Evolutionary conservation across 2,113 vertebrate genomes (phyloP), one percentile per base, ranked within the genome.

Genomic region (Collichthys lucidus): DNA sequence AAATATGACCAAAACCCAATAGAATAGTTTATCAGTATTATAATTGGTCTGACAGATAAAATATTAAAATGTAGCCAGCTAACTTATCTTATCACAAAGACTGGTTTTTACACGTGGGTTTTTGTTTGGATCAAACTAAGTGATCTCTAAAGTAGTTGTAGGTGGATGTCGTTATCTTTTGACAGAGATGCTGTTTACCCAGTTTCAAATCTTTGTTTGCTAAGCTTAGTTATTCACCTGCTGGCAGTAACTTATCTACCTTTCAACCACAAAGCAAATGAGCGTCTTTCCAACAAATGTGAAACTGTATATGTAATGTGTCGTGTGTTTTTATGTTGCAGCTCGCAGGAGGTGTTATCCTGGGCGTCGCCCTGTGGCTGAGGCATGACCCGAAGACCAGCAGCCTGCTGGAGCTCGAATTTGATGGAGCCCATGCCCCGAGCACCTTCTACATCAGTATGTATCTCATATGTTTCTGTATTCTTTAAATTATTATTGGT

Each of bases 361-460:
- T 99, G 84, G 98, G 98, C 0, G 96, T 99, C 91, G 97, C 97
- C 52, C 94, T 99, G 7, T 99, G 97, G 97, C 95, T 99, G 15
- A 96, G 97, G 82, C 97, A 99, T 86, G 98, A 99, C 67, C 90
- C 94, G 0, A 92, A 97, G 94, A 99, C 97, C 3, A 97, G 96
- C 6, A 97, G 60, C 84, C 94, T 99, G 64, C 94, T 99, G 71
- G 95, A 92, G 16, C 89, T 96, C 31, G 88, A 97, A 65, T 92
- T 96, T n/a, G 94, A 95, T 0, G 96, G 94, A 26, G 66, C 87
- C 62, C 93, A 91, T 0, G 94, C 97, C 16, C 98, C 98, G 70
- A 97, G 77, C 88, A 98, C 98, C 72, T 99, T 99, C 95, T 99
- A 98, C 0, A 95, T 97, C 0, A 97, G 98, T 99, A 90, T 93